phyloP scores from a whole-genome alignment of 2,888 invertebrate genomes.

The Lutraria lutraria region DNA sequence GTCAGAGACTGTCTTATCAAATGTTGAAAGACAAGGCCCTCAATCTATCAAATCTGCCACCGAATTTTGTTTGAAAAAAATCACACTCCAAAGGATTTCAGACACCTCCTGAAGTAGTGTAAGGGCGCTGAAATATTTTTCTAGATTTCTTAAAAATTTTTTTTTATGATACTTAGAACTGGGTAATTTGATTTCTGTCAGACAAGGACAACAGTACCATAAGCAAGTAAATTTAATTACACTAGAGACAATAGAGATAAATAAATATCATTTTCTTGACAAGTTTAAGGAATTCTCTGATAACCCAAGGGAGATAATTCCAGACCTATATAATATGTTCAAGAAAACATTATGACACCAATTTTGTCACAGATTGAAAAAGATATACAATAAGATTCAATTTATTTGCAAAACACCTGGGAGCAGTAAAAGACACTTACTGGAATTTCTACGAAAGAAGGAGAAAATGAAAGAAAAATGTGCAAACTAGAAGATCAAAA shows the following conservation, averaged over 20 bases:
- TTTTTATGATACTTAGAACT: background rate
- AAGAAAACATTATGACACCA: constrained; percentile 5
- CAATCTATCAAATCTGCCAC: too few relatives aligned
- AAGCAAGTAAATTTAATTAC: background rate
- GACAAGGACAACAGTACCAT: background rate
- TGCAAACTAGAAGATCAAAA: background rate
- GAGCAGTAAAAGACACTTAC: background rate
- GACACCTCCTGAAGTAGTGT: too few relatives aligned
- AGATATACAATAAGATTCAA: background rate
- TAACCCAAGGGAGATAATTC: constrained; percentile 3
- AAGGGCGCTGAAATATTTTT: too few relatives aligned
- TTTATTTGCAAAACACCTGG: constrained; percentile 2
- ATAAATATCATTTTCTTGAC: constrained; percentile 7
- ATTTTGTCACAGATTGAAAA: constrained; percentile 1
- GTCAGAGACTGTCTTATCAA: too few relatives aligned
- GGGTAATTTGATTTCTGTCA: background rate
- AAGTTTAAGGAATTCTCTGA: background rate
- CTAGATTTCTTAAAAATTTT: background rate
- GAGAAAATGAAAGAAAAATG: background rate
- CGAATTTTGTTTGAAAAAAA: too few relatives aligned
- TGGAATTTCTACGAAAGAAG: background rate
- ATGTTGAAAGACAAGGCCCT: too few relatives aligned
- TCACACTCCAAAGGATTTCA: too few relatives aligned
- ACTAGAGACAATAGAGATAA: background rate
- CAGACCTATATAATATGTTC: background rate